Percentiles rank a stretch among this genome's conserved stretches.
Conservation (phyloP, 2,113 vertebrate genomes). For the Hydrochoerus hydrochaeris region DNA sequence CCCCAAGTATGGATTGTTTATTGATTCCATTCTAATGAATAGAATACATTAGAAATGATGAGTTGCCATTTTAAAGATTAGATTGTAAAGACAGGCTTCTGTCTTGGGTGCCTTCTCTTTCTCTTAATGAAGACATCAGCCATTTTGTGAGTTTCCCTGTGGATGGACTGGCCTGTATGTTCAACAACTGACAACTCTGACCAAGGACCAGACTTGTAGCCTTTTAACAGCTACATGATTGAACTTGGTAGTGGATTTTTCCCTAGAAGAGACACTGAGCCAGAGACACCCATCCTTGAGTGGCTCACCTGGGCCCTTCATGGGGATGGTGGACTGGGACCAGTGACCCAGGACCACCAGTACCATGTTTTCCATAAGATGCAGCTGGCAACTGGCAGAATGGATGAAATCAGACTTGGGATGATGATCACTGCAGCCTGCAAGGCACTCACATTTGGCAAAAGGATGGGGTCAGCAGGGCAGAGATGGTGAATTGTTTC, state of each 20-base stretch:
- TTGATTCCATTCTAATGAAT: neutral
- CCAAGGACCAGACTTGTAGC: neutral
- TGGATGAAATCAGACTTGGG: constrained; percentile 82
- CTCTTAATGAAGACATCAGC: neutral
- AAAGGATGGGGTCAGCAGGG: neutral
- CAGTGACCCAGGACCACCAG: constrained; percentile 46
- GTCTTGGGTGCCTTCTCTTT: neutral
- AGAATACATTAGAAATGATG: neutral
- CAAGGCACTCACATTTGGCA: constrained; percentile 76
- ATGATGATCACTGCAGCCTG: constrained; percentile 82
- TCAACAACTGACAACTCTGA: neutral
- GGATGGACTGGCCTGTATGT: neutral
- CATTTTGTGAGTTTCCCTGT: neutral
- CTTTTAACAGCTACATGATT: neutral
- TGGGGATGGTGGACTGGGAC: neutral
- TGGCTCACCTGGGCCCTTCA: constrained; percentile 43
- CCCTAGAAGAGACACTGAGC: neutral
- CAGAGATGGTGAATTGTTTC: neutral
- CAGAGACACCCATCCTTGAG: neutral
- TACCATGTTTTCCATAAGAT: constrained; percentile 83
- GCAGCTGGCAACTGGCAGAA: constrained; percentile 77
- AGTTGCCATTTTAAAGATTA: neutral
- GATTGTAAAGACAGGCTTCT: neutral
- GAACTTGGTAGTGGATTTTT: neutral
- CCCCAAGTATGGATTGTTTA: neutral